Conservation (phyloP, 2,888 invertebrate species). For the Matsumyia berberina region DNA sequence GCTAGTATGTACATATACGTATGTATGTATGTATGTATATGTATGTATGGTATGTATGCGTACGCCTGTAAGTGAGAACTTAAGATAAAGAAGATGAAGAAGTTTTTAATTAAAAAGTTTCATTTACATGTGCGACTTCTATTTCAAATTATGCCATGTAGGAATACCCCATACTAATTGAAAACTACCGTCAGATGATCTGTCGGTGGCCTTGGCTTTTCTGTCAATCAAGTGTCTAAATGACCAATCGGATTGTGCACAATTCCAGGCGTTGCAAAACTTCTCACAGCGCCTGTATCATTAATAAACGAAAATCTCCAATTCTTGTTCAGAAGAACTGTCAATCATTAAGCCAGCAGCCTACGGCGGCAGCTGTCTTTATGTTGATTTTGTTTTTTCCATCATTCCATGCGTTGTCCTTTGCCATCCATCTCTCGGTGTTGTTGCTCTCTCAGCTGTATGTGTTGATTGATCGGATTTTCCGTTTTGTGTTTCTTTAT, state of each 20-base stretch:
- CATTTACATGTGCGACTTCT: too few species aligned
- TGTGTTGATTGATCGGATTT: conserved; percentile 70
- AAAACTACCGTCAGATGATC: too few species aligned
- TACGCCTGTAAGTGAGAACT: too few species aligned
- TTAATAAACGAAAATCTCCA: conserved; percentile 9
- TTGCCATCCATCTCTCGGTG: conserved; percentile 11
- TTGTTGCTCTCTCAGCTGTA: conserved; percentile 3
- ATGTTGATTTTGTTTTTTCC: conserved; percentile 40
- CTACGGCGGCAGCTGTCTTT: conserved; percentile 38
- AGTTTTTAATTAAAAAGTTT: too few species aligned
- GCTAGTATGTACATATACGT: too few species aligned
- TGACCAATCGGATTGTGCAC: neutral
- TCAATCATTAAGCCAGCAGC: conserved; percentile 32
- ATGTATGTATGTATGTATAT: too few species aligned
- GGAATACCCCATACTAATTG: too few species aligned
- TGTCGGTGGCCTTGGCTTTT: too few species aligned
- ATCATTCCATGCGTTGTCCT: conserved; percentile 7
- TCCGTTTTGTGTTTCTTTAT: conserved; percentile 45
- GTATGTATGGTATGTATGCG: too few species aligned
- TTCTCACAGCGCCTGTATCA: conserved; percentile 6
- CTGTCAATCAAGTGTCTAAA: too few species aligned
- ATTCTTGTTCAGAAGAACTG: conserved; percentile 27
- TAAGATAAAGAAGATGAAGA: too few species aligned
- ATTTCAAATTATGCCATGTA: too few species aligned
- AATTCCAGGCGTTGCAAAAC: neutral